Percentiles rank a stretch among this genome's conserved stretches.
These are phyloP conservation scores for Scomber colias DNA, from an alignment of 2,113 vertebrate genomes.

Conservation along the genomic window DNA sequence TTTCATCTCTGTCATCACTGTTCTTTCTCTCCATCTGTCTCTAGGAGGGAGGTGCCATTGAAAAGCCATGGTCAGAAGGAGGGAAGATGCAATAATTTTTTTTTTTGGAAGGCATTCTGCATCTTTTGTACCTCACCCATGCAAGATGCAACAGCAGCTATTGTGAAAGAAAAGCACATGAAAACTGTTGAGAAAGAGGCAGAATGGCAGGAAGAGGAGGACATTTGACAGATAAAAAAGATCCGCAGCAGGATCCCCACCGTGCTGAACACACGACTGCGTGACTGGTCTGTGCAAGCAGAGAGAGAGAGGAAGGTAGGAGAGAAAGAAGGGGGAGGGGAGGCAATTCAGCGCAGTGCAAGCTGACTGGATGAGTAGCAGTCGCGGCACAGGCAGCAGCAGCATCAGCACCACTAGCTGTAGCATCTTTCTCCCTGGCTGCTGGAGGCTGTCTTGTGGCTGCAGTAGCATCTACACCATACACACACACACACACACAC, in stretches of 20 bases:
- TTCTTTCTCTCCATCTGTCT: conserved; percentile 51
- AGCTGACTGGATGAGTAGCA: conserved; percentile 80
- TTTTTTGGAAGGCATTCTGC: conserved; percentile 31
- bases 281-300: conserved; percentile 81
- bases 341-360: conserved; percentile 72
- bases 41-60: conserved; percentile 62
- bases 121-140: conserved; percentile 35
- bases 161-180: conserved; percentile 32
- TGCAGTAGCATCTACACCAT: conserved; percentile 63
- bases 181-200: conserved; percentile 25
- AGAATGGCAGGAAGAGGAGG: conserved; percentile 35
- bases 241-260: conserved; percentile 79
- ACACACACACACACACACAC: conserved; percentile 19
- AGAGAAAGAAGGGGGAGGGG: conserved; percentile 70
- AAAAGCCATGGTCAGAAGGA: conserved; percentile 49
- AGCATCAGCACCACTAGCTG: conserved; percentile 79
- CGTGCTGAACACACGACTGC: conserved; percentile 75
- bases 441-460: conserved; percentile 71
- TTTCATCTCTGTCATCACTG: conserved; percentile 29
- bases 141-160: conserved; percentile 30
- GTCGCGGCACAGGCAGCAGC: conserved; percentile 74
- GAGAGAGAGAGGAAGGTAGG: conserved; percentile 60
- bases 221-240: conserved; percentile 60
- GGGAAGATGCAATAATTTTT: conserved; percentile 42
- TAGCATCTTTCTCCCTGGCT: conserved; percentile 77